A percentile compares a stretch with the other conserved stretches of the same genome.
phyloP scores from a whole-genome alignment of 2,113 vertebrate genomes.

The Proteles cristata region DNA sequence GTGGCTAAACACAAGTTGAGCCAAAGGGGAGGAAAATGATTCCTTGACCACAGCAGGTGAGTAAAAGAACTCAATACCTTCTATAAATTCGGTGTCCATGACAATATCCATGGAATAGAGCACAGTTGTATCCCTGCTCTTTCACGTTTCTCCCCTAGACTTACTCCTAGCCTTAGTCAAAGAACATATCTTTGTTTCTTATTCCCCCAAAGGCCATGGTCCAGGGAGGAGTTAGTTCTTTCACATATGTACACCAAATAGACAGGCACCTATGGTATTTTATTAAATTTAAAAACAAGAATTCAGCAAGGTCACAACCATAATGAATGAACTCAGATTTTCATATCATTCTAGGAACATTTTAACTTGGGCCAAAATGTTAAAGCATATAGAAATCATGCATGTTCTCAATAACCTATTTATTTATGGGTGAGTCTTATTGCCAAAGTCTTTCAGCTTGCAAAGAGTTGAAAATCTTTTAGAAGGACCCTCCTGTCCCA shows the following conservation, averaged over 20 bases:
- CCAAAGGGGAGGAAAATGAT: neutral
- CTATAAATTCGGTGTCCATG: neutral
- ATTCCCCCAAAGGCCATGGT: neutral
- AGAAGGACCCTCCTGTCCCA: neutral
- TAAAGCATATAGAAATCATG: neutral
- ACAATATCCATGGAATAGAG: neutral
- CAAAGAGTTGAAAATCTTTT: constrained; percentile 25
- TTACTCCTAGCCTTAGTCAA: neutral
- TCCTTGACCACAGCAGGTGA: neutral
- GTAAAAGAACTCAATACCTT: constrained; percentile 9
- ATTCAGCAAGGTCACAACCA: constrained; percentile 29
- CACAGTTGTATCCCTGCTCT: neutral
- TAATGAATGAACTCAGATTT: constrained; percentile 26
- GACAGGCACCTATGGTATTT: constrained; percentile 53
- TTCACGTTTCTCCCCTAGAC: neutral
- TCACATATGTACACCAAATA: constrained; percentile 14
- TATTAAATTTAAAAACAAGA: constrained; percentile 57
- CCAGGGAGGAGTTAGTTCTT: constrained; percentile 40
- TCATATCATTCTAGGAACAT: neutral
- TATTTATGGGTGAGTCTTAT: neutral
- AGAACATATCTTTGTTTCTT: constrained; percentile 41
- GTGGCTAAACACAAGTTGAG: neutral
- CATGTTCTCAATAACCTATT: neutral
- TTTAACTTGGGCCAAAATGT: constrained; percentile 44
- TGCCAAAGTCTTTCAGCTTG: neutral